Conservation (phyloP, 1,140 invertebrate species). For the Branchinecta lindahli region DNA sequence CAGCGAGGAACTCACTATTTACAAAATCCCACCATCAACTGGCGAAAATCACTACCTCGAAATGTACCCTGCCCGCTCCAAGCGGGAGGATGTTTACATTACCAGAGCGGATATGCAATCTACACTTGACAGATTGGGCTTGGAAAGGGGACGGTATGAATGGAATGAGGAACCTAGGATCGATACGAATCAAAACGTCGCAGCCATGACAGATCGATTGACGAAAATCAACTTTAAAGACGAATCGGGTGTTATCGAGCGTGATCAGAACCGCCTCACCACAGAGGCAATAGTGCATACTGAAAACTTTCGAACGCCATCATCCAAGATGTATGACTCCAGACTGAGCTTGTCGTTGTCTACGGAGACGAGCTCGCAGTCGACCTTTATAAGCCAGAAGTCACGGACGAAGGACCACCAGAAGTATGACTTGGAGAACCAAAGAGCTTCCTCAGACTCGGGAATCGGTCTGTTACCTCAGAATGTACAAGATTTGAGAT, state of each 20-base stretch:
- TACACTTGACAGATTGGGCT: slow-evolving; percentile 19
- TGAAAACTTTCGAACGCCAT: not conserved
- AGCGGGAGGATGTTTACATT: not conserved
- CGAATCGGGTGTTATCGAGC: not conserved
- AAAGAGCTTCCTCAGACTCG: slow-evolving; percentile 14
- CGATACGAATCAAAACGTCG: not conserved
- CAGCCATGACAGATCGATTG: not conserved
- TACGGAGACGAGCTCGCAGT: not conserved
- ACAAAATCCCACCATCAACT: not conserved
- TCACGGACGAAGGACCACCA: not conserved
- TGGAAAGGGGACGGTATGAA: slow-evolving; percentile 15
- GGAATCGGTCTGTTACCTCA: slow-evolving; percentile 11
- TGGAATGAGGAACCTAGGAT: not conserved
- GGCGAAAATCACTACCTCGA: slow-evolving; percentile 14
- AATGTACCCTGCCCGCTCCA: not conserved
- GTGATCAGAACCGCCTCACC: slow-evolving; percentile 3
- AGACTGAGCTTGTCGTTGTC: not conserved
- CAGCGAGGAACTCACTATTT: not conserved
- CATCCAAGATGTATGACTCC: not conserved
- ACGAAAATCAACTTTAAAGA: slow-evolving; percentile 7
- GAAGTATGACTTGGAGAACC: slow-evolving; percentile 12
- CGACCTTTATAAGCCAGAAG: not conserved
- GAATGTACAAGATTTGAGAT: slow-evolving; percentile 5
- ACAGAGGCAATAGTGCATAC: slow-evolving; percentile 2
- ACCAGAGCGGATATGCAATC: slow-evolving; percentile 14